Conservation (phyloP, 1,140 invertebrate species). For the Caenorhabditis remanei region DNA sequence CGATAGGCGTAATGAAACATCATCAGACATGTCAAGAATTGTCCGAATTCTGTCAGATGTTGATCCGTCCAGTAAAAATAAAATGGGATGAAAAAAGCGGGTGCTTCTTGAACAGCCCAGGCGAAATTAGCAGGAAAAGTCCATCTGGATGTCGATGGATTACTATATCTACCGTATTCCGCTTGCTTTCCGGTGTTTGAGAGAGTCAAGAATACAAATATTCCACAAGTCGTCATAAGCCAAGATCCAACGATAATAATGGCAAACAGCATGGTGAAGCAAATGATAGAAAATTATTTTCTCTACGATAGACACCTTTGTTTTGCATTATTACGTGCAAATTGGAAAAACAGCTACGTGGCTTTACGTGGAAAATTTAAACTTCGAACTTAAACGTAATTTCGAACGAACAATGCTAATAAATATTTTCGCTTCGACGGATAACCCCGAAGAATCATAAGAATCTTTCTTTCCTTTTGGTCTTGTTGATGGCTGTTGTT, state of each 20-base stretch:
- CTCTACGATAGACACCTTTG: not conserved
- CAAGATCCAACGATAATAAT: slow-evolving; percentile 10
- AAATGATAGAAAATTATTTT: not conserved
- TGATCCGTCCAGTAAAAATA: slow-evolving; percentile 51
- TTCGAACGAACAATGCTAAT: too few species aligned
- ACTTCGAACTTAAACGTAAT: too few species aligned
- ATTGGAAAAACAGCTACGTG: too few species aligned
- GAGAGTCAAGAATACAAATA: slow-evolving; percentile 13
- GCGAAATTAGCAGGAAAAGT: slow-evolving; percentile 71
- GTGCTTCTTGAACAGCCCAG: slow-evolving; percentile 77
- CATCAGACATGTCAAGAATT: slow-evolving; percentile 40
- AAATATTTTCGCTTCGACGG: too few species aligned
- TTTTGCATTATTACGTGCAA: too few species aligned
- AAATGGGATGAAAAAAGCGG: slow-evolving; percentile 73
- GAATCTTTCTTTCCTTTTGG: not conserved
- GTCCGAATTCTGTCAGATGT: slow-evolving; percentile 24
- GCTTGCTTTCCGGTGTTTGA: slow-evolving; percentile 7
- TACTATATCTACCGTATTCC: slow-evolving; percentile 27
- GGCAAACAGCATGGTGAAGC: not conserved
- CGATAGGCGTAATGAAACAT: slow-evolving; percentile 76
- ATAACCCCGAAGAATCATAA: too few species aligned
- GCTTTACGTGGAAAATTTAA: too few species aligned
- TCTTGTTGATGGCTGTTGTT: slow-evolving; percentile 12
- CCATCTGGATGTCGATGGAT: not conserved
- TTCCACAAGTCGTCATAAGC: slow-evolving; percentile 35